Conservation (phyloP, 2,797 vertebrate species). For the Hemibagrus guttatus region DNA sequence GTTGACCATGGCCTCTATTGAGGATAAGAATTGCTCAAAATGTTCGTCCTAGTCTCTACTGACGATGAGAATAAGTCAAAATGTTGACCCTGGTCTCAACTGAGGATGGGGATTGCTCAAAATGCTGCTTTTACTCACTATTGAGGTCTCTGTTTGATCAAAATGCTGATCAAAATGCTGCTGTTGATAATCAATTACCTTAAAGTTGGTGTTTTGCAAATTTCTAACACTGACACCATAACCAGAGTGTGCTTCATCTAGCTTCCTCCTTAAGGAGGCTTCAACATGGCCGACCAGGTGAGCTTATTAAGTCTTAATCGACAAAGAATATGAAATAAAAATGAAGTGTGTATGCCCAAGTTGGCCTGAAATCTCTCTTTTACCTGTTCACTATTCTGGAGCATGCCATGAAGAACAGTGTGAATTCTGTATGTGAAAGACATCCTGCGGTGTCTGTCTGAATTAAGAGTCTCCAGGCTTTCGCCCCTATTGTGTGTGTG, state of each 20-base stretch:
- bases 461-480: slow-evolving; percentile 18
- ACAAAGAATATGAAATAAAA: neutral
- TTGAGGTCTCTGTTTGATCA: neutral
- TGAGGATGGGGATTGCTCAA: neutral
- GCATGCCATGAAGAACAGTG: neutral
- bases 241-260: neutral
- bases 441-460: slow-evolving; percentile 20
- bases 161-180: neutral
- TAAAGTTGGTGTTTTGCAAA: neutral
- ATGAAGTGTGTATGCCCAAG: neutral
- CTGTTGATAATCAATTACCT: neutral
- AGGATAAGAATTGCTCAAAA: neutral
- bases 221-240: neutral
- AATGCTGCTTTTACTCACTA: neutral
- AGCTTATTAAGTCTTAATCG: neutral
- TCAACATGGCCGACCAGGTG: neutral
- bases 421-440: slow-evolving; percentile 35
- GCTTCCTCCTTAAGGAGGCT: neutral
- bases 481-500: slow-evolving; percentile 17
- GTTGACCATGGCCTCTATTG: neutral
- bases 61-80: neutral
- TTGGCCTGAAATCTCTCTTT: neutral
- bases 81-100: neutral
- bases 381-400: slow-evolving; percentile 12
- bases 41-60: neutral